Conservation (phyloP, 2,113 vertebrate species). For the Nothobranchius furzeri region DNA sequence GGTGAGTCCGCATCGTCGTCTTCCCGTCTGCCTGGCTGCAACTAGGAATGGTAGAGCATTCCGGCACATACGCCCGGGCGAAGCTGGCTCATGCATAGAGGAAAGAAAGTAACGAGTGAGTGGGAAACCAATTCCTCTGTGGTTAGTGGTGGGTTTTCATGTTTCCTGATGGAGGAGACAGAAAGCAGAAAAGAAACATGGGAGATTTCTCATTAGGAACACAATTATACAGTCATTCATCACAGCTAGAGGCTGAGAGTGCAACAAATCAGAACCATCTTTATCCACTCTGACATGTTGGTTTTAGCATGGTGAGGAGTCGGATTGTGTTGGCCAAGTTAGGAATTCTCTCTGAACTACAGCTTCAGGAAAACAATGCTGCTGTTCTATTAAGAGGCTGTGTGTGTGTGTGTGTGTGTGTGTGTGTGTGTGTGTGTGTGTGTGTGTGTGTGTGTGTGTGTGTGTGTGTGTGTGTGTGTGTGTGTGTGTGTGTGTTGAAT, state of each 20-base stretch:
- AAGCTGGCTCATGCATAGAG: slow-evolving; percentile 18
- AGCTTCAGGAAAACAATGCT: slow-evolving; percentile 50
- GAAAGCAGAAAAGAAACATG: background rate
- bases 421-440: too few species aligned
- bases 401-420: too few species aligned
- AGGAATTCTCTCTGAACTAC: slow-evolving; percentile 32
- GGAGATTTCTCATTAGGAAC: slow-evolving; percentile 16
- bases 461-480: too few species aligned
- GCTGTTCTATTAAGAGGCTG: slow-evolving; percentile 44
- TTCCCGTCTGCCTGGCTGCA: slow-evolving; percentile 20
- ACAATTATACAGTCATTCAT: background rate
- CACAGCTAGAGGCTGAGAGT: slow-evolving; percentile 15
- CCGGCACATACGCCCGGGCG: slow-evolving; percentile 23
- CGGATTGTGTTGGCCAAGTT: slow-evolving; percentile 26
- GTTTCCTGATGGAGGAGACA: slow-evolving; percentile 36
- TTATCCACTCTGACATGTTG: slow-evolving; percentile 18
- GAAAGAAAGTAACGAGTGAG: slow-evolving; percentile 7
- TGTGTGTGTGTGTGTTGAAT: too few species aligned
- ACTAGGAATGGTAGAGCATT: slow-evolving; percentile 12
- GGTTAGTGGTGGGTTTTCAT: slow-evolving; percentile 14
- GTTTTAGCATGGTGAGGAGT: slow-evolving; percentile 33
- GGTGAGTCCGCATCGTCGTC: slow-evolving; percentile 11
- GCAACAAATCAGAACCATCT: slow-evolving; percentile 17
- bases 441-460: too few species aligned
- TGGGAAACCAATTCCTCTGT: slow-evolving; percentile 9